These are phyloP conservation scores for Aleiodes testaceus DNA, from an alignment of 2,888 invertebrate species.

Conservation along the genomic window DNA sequence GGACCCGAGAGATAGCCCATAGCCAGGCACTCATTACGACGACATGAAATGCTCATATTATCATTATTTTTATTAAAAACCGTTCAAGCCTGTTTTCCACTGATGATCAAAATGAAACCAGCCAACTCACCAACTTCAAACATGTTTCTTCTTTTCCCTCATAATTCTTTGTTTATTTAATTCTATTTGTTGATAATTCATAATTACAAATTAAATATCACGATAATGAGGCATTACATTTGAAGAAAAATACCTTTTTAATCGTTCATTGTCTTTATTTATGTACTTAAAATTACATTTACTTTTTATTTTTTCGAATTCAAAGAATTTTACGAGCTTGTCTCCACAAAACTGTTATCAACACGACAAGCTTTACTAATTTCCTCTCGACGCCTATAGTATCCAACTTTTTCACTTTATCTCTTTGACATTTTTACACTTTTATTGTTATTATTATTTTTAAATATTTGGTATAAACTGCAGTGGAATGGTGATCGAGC, in stretches of 20 bases:
- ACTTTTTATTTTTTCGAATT: slow-evolving; percentile 24
- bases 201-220: slow-evolving; percentile 69
- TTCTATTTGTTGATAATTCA: slow-evolving; percentile 53
- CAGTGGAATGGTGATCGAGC: no score
- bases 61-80: slow-evolving; percentile 71
- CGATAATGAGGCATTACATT: slow-evolving; percentile 57
- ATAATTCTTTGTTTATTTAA: background rate
- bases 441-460: slow-evolving; percentile 16
- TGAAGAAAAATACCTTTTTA: slow-evolving; percentile 33
- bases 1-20: slow-evolving; percentile 57
- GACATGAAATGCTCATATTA: slow-evolving; percentile 72
- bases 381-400: slow-evolving; percentile 52
- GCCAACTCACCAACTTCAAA: background rate
- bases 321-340: slow-evolving; percentile 48
- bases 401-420: slow-evolving; percentile 55
- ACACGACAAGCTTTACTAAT: slow-evolving; percentile 59
- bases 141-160: background rate
- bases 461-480: background rate
- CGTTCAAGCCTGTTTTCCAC: slow-evolving; percentile 45
- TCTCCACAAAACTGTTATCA: slow-evolving; percentile 60
- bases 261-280: slow-evolving; percentile 21
- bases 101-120: slow-evolving; percentile 23
- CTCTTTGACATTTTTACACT: slow-evolving; percentile 44
- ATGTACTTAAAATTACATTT: slow-evolving; percentile 30
- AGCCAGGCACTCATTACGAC: slow-evolving; percentile 65